Conservation (phyloP, 2,113 vertebrate genomes). For the Gobiocypris rarus region DNA sequence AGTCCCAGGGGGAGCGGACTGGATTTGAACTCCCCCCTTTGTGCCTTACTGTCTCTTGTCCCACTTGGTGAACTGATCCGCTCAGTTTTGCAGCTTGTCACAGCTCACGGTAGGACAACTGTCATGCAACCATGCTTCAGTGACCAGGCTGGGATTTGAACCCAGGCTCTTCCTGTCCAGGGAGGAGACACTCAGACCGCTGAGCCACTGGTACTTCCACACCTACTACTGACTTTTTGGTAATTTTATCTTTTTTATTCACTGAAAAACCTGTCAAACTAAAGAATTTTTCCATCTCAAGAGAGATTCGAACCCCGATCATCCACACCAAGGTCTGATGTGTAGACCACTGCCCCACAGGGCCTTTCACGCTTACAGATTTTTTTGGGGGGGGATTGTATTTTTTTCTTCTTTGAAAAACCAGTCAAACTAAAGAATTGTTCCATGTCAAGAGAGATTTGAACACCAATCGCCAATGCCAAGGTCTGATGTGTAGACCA, state of each 20-base stretch:
- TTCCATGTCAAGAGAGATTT: too few relatives aligned
- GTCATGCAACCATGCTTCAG: background rate
- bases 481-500: background rate
- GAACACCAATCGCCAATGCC: too few relatives aligned
- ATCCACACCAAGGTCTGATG: accelerated
- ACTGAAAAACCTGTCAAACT: background rate
- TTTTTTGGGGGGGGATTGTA: background rate
- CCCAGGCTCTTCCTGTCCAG: background rate
- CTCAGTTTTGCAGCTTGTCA: background rate
- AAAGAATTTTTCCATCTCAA: too few relatives aligned
- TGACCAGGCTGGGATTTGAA: background rate
- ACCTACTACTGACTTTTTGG: accelerated
- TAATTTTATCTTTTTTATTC: background rate
- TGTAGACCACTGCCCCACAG: background rate
- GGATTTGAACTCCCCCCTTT: background rate
- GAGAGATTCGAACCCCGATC: background rate
- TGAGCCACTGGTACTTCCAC: background rate
- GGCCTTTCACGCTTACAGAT: accelerated
- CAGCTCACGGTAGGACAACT: background rate
- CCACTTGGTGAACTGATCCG: background rate
- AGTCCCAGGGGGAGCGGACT: background rate
- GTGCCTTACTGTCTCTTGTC: background rate
- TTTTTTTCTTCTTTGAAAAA: too few relatives aligned
- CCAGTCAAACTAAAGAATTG: too few relatives aligned
- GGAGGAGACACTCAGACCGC: background rate